Base-by-base conservation (phyloP, 2,797 vertebrate species). In the Otolemur crassicaudatus region DNA sequence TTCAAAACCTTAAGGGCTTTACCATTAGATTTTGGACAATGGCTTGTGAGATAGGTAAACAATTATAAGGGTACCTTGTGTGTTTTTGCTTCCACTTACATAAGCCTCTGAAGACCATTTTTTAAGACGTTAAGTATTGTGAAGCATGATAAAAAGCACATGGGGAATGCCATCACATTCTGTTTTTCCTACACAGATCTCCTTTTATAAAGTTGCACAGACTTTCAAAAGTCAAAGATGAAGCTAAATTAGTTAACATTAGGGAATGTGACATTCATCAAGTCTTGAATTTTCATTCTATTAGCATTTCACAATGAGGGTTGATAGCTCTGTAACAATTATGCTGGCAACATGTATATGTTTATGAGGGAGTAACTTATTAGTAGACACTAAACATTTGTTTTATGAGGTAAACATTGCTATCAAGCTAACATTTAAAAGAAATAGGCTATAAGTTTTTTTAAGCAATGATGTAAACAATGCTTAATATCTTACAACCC, bases 151-250 rank as follows among this genome's bases (percentile, higher is more conserved):
- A 25, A 97, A 98, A 98, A 53, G 12, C 60, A 94, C 91, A 88
- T 20, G 72, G 5, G 87, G 82, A 40, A 70, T 60, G 69, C 7
- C 13, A 53, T n/a, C 17, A 37, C 34, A 37, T 37, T 37, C 34
- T 37, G 97, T 94, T 91, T 94, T 91, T 37, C 96, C 90, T 97
- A 56, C 16, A 86, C 40, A 16, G 49, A 92, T 94, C 92, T 90
- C 91, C 60, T 96, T 56, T 90, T 85, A 79, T 49, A 87, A 97
- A 97, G 53, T 94, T 70, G 31, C 56, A 80, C 0, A 72, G 69
- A 94, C 65, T 97, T 98, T 95, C 65, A 73, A 96, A 98, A 98
- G 90, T 98, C 94, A 98, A 98, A 53, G 83, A 97, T 97, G 90
- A 80, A 98, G 96, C 87, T 61, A 86, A 84, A 94, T 96, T 92